phyloP scores from a whole-genome alignment of 2,113 vertebrate species.

The Percopsis transmontana region DNA sequence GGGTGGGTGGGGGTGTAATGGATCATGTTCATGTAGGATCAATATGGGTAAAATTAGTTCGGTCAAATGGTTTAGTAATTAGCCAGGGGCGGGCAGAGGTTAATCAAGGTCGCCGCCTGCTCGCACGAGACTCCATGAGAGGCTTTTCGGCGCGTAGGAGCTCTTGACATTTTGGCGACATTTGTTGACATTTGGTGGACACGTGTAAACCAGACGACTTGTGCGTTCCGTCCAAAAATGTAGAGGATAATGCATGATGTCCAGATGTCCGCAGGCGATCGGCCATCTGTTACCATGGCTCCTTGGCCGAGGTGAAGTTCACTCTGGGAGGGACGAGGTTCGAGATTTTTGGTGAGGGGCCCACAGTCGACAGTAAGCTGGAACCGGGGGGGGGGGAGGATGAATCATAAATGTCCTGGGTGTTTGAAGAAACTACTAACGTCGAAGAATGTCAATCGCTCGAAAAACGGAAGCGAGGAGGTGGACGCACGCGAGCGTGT shows the following conservation, averaged over 20 bases:
- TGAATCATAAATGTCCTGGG: not conserved
- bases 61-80: not conserved
- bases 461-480: not conserved
- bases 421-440: not conserved
- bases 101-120: not conserved
- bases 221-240: slow-evolving; percentile 59
- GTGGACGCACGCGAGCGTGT: not conserved
- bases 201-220: slow-evolving; percentile 60
- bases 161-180: slow-evolving; percentile 79
- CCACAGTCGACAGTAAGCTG: not conserved
- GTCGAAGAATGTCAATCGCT: not conserved
- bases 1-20: not conserved
- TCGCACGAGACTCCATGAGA: not conserved
- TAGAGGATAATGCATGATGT: slow-evolving; percentile 43
- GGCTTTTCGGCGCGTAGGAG: slow-evolving; percentile 37
- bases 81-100: not conserved
- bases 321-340: slow-evolving; percentile 11
- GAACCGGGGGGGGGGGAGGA: not conserved
- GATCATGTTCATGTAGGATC: not conserved
- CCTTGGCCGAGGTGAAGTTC: slow-evolving; percentile 29
- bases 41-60: not conserved
- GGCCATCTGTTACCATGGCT: slow-evolving; percentile 68
- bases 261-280: slow-evolving; percentile 67
- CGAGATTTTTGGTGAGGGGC: not conserved
- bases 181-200: slow-evolving; percentile 79